Evolutionary conservation across 2,797 vertebrate species (phyloP), one percentile per base, ranked within the genome.

Genomic region (Scolopax rusticola): DNA sequence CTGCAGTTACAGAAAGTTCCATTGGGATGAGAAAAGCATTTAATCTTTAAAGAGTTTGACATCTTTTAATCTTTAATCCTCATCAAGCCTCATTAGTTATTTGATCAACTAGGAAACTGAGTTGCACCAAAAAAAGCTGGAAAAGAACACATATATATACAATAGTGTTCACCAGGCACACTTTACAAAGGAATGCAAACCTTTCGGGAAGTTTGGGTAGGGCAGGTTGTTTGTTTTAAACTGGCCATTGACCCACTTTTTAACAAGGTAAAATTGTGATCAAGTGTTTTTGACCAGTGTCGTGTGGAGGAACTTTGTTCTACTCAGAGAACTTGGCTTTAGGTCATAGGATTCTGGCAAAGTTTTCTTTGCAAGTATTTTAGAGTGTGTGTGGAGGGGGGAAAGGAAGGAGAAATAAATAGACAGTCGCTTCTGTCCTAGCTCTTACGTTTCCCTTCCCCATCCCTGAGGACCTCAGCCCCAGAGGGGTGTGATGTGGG

Each of bases 41-140:
- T 91, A 74, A 89, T 87, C 38, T 94, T 85, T 95, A 87, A 91
- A 87, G 25, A 67, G 12, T 45, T 89, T 64, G 47, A 12, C 11
- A 64, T 56, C n/a, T 93, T 87, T 95, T 91, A 70, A 80, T 93
- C 56, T 92, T 87, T 80, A 92, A 83, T 77, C 75, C 43, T 83
- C 12, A 60, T 80, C n/a, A 33, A 17, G 14, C 48, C 28, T 89
- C 6, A 2, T 70, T 89, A 45, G 25, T 48, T 93, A 51, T 73
- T 67, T 63, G 36, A 91, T 91, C 75, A 92, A 74, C 78, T 63
- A 64, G 64, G 36, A 93, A 90, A 79, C 47, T 18, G 10, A 89
- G 27, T 74, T 85, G 24, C 51, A 70, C 50, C 38, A 45, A 69
- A 64, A 27, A 77, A 87, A 32, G 5, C 24, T 70, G 50, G 15